phyloP scores from a whole-genome alignment of 92 coral and sea anemone species.

The Palythoa grandis region DNA sequence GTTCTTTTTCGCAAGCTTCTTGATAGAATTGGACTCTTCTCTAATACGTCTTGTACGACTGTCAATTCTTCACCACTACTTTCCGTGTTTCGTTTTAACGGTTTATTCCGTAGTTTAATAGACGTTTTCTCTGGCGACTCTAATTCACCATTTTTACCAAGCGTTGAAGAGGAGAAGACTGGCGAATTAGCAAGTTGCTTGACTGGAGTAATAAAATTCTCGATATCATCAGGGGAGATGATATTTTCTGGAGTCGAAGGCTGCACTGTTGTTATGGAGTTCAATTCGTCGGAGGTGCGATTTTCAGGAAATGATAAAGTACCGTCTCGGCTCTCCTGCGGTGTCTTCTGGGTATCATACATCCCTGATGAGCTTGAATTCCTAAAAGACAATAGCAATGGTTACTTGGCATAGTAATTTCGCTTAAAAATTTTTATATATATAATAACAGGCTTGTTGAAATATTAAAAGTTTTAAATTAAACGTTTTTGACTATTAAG shows the following conservation, averaged over 20 bases:
- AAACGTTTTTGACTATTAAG: too few relatives aligned
- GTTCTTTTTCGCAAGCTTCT: neutral
- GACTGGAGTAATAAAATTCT: conserved; percentile 26
- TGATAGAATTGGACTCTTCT: neutral
- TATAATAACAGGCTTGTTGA: too few relatives aligned
- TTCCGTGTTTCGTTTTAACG: neutral
- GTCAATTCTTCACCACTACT: neutral
- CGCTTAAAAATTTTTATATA: too few relatives aligned
- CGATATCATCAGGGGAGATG: conserved; percentile 11
- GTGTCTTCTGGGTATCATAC: neutral
- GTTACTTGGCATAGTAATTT: too few relatives aligned
- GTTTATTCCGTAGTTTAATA: neutral
- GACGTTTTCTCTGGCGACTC: neutral
- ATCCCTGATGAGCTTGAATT: neutral
- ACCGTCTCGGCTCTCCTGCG: neutral
- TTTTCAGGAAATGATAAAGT: neutral
- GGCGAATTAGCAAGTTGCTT: conserved; percentile 28
- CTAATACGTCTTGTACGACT: neutral
- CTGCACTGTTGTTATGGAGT: neutral
- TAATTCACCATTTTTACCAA: neutral
- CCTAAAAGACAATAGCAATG: neutral
- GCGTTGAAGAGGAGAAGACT: neutral
- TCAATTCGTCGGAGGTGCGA: neutral
- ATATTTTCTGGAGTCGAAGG: conserved; percentile 25
- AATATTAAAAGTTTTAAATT: too few relatives aligned